These are phyloP conservation scores for Mesaphorura yosii DNA, from an alignment of 1,140 invertebrate genomes.

Conservation along the genomic window DNA sequence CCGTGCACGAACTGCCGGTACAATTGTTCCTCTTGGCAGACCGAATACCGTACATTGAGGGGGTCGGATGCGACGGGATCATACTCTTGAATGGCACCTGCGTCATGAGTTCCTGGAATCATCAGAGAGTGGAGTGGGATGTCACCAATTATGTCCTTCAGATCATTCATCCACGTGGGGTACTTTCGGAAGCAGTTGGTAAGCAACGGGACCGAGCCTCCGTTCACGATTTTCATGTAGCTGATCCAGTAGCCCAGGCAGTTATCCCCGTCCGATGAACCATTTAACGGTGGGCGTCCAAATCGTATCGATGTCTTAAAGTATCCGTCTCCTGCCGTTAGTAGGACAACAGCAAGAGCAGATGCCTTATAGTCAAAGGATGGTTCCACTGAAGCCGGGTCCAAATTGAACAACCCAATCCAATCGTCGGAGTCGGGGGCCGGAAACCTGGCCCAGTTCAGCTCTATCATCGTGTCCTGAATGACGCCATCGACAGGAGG, in stretches of 20 bases:
- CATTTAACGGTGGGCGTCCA: constrained; percentile 1
- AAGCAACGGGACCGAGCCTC: background rate
- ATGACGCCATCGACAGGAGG: background rate
- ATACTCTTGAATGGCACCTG: constrained; percentile 45
- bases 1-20: constrained; percentile 46
- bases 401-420: constrained; percentile 19
- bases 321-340: constrained; percentile 4
- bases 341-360: background rate
- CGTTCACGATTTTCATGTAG: constrained; percentile 27
- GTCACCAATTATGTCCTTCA: constrained; percentile 36
- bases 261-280: constrained; percentile 8
- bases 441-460: constrained; percentile 22
- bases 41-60: constrained; percentile 40
- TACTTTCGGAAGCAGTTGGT: constrained; percentile 34
- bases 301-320: constrained; percentile 4
- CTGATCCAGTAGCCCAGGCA: constrained; percentile 37
- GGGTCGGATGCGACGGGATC: constrained; percentile 35
- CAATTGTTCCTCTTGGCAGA: constrained; percentile 48
- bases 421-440: constrained; percentile 8
- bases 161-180: constrained; percentile 51
- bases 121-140: constrained; percentile 45
- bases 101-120: constrained; percentile 52
- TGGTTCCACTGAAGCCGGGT: background rate
- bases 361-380: background rate
- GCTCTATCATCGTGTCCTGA: constrained; percentile 11